Percentiles rank a stretch among this genome's conserved stretches.
Conservation (phyloP, 2,113 vertebrate genomes). For the Typhlomys cinereus region DNA sequence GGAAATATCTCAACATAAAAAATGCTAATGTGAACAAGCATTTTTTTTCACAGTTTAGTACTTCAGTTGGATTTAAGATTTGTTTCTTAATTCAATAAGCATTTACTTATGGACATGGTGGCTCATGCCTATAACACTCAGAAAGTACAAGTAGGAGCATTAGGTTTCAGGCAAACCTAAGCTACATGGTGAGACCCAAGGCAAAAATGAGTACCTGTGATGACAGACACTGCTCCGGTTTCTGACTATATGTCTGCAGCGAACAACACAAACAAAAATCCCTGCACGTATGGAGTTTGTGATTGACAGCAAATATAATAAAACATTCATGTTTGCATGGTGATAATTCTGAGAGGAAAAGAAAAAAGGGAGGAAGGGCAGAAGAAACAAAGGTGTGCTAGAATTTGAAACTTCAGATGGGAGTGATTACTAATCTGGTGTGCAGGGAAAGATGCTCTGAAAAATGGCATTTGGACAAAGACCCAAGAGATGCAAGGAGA, state of each 20-base stretch:
- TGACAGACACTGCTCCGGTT: background rate
- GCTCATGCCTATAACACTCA: background rate
- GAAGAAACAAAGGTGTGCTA: too few relatives aligned
- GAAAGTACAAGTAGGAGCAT: background rate
- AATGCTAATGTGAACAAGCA: background rate
- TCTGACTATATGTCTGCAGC: background rate
- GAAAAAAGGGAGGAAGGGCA: too few relatives aligned
- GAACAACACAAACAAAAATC: background rate
- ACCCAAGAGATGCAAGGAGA: background rate
- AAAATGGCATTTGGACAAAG: slow-evolving; percentile 28
- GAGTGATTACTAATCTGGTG: background rate
- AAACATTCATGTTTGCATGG: background rate
- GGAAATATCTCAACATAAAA: background rate
- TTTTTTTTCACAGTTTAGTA: background rate
- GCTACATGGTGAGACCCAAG: background rate
- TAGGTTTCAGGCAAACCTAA: background rate
- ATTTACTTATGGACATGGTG: background rate
- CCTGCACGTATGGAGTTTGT: background rate
- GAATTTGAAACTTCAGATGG: background rate
- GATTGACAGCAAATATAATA: background rate
- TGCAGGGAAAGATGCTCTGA: background rate
- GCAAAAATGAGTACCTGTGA: background rate
- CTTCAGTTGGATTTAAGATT: slow-evolving; percentile 41
- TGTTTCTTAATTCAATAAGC: slow-evolving; percentile 42
- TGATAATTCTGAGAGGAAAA: background rate